Evolutionary conservation across 2,888 invertebrate species (phyloP).

Genomic region (Rapana venosa): DNA sequence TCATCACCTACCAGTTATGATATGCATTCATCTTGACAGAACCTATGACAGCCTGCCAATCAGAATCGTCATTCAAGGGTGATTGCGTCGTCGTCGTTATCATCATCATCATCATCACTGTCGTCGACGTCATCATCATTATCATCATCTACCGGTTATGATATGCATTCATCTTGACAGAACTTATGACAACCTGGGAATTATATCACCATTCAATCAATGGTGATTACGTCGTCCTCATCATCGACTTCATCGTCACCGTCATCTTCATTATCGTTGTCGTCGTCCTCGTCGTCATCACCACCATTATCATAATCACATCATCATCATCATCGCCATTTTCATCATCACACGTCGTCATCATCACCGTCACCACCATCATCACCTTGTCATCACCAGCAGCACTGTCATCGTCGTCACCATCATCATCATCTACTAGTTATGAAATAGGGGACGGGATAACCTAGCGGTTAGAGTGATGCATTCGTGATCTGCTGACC

Average conservation of each 20-base stretch:
- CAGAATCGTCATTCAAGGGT: background rate
- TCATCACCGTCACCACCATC: background rate
- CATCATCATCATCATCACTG: background rate
- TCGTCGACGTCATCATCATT: background rate
- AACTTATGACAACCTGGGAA: constrained; percentile 63
- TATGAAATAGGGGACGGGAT: too few relatives aligned
- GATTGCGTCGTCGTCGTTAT: background rate
- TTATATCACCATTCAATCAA: too few relatives aligned
- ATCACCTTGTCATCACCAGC: too few relatives aligned
- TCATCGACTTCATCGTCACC: too few relatives aligned
- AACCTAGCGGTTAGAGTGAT: too few relatives aligned
- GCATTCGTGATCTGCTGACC: too few relatives aligned
- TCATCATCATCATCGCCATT: too few relatives aligned
- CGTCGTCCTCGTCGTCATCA: too few relatives aligned
- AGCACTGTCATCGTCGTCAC: background rate
- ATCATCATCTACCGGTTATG: constrained; percentile 60
- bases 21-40: constrained; percentile 64
- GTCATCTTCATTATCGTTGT: too few relatives aligned
- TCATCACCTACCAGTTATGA: constrained; percentile 62
- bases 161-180: constrained; percentile 63
- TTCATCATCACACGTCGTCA: background rate
- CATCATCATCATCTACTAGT: too few relatives aligned
- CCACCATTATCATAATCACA: too few relatives aligned
- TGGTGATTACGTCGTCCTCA: too few relatives aligned
- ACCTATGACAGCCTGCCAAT: constrained; percentile 61